Evolutionary conservation across 2,113 vertebrate genomes (phyloP).

Genomic region (Pithys albifrons): DNA sequence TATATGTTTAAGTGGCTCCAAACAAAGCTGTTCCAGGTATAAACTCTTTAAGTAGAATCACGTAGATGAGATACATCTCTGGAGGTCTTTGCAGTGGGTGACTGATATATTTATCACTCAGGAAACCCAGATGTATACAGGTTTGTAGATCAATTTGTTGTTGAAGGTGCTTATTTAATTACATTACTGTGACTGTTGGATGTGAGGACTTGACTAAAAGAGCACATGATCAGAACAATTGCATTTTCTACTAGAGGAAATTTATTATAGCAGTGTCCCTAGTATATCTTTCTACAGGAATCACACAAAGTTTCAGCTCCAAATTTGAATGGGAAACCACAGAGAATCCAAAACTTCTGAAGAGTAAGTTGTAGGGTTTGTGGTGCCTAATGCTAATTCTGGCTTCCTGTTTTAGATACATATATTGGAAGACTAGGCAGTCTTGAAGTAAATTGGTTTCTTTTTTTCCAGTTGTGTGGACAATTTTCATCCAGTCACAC

Average conservation of each 20-base stretch:
- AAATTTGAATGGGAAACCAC: background rate
- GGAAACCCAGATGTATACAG: background rate
- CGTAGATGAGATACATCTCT: background rate
- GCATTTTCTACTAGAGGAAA: background rate
- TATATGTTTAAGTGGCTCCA: background rate
- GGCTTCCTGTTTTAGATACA: background rate
- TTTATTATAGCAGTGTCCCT: background rate
- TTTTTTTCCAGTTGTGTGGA: background rate
- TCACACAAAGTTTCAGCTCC: background rate
- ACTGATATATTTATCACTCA: background rate
- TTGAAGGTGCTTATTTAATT: background rate
- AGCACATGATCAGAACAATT: background rate
- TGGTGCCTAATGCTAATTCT: background rate
- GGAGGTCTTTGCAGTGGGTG: background rate
- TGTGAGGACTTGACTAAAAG: background rate
- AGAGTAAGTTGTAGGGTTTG: background rate
- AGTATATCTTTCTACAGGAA: background rate
- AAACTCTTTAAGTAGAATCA: background rate
- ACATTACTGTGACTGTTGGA: background rate
- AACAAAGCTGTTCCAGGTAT: background rate
- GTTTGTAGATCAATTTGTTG: background rate
- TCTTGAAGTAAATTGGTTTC: background rate
- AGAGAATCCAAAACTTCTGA: background rate
- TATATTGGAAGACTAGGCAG: background rate
- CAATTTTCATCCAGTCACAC: background rate